A percentile compares a stretch with the other conserved stretches of the same genome.
Conservation (phyloP, 2,797 vertebrate genomes). For the Moxostoma hubbsi region DNA sequence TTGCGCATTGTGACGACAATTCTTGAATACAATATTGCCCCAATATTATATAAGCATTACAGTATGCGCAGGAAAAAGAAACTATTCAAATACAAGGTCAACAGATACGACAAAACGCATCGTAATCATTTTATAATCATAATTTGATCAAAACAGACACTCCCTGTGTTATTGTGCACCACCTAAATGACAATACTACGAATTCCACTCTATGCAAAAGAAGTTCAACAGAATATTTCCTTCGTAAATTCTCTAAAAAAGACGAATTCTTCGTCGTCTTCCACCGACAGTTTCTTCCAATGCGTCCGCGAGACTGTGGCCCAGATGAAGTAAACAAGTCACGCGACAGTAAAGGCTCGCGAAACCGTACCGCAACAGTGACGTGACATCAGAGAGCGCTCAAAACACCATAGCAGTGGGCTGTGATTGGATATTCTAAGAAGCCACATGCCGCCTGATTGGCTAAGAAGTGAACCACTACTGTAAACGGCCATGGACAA, state of each 20-base stretch:
- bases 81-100: too few relatives aligned
- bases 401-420: constrained; percentile 57
- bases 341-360: constrained; percentile 39
- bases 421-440: constrained; percentile 49
- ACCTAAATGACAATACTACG: not conserved
- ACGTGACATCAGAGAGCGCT: constrained; percentile 51
- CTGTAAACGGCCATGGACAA: constrained; percentile 53
- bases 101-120: too few relatives aligned
- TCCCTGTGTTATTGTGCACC: not conserved
- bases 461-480: constrained; percentile 44
- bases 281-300: too few relatives aligned
- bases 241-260: not conserved
- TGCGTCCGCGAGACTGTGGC: not conserved
- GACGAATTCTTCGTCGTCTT: too few relatives aligned
- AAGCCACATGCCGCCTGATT: constrained; percentile 45
- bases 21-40: too few relatives aligned
- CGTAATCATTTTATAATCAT: too few relatives aligned
- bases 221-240: not conserved
- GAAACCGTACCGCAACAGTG: constrained; percentile 61
- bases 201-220: not conserved
- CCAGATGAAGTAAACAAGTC: constrained; percentile 55
- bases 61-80: too few relatives aligned
- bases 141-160: too few relatives aligned
- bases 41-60: too few relatives aligned
- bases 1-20: not conserved